Evolutionary conservation across 1,140 invertebrate species (phyloP), one percentile per base, ranked within the genome.

Genomic region (Akabosia matsudoensis): DNA sequence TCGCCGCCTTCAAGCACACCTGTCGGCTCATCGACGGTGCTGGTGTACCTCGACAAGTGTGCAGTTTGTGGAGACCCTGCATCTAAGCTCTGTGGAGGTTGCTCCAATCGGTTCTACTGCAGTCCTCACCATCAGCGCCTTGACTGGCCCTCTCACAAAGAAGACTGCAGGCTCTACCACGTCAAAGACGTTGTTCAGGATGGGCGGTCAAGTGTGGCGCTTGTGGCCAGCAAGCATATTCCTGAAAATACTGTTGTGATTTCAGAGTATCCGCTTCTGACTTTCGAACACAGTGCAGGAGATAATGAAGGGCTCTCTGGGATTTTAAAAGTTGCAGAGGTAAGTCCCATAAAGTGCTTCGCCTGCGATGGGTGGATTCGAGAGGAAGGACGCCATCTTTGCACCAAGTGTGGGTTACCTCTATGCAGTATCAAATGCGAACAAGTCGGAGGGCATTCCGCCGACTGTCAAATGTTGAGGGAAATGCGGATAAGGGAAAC

Each of bases 1-100:
- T 45, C 37, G 37, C 37, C 37, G 37, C n/a, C n/a, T n/a, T 45
- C 37, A 18, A 10, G 7, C 7, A 10, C 37, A 45, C 37, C 7
- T 10, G 37, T 45, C 7, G 37, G 7, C 7, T 45, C 37, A 45
- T 45, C 37, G 18, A 45, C 37, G 7, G 7, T 13, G n/a, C 22
- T 56, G n/a, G 10, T 56, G 7, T 67, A 67, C n/a, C 30, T 67
- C n/a, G 61, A 67, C 24, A 28, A 67, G 30, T 67, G 61, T n/a
- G 28, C 24, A 4, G 61, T 67, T 28, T 67, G 61, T 31, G 61
- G 61, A 30, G n/a, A 67, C 26, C 61, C 24, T 14, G 61, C 61
- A 4, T 30, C 61, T 2, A 67, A 67, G 31, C 28, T 30, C 28
- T 67, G 61, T 67, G 24, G 7, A 10, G 61, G 61, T 67, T 67